phyloP scores from a whole-genome alignment of 2,113 vertebrate species.

The Litocranius walleri region DNA sequence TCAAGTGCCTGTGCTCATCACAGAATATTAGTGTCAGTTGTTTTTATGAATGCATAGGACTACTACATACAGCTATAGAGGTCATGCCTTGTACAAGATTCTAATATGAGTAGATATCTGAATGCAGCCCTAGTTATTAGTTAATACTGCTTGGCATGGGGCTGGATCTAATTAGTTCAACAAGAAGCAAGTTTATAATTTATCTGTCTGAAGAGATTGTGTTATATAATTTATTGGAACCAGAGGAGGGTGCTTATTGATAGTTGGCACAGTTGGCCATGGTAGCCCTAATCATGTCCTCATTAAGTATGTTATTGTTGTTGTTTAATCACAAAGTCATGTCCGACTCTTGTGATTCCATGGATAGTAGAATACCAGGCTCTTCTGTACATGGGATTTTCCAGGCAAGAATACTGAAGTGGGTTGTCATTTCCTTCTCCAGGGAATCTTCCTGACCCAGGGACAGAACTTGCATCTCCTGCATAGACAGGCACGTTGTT shows the following conservation, averaged over 20 bases:
- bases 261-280: not conserved
- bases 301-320: not conserved
- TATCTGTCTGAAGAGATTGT: not conserved
- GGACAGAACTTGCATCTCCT: not conserved
- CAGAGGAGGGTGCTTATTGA: not conserved
- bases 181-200: not conserved
- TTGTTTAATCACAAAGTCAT: not conserved
- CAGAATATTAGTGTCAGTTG: not conserved
- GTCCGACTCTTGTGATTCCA: not conserved
- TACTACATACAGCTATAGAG: not conserved
- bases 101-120: not conserved
- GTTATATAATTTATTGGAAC: not conserved
- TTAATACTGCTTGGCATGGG: not conserved
- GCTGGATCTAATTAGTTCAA: not conserved
- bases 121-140: not conserved
- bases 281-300: not conserved
- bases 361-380: not conserved
- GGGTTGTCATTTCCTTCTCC: not conserved
- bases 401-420: not conserved
- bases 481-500: not conserved
- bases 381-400: not conserved
- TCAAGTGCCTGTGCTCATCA: not conserved
- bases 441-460: not conserved
- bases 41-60: not conserved
- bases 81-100: accelerated